phyloP scores from a whole-genome alignment of 2,797 vertebrate species.

The Cryptoprocta ferox region DNA sequence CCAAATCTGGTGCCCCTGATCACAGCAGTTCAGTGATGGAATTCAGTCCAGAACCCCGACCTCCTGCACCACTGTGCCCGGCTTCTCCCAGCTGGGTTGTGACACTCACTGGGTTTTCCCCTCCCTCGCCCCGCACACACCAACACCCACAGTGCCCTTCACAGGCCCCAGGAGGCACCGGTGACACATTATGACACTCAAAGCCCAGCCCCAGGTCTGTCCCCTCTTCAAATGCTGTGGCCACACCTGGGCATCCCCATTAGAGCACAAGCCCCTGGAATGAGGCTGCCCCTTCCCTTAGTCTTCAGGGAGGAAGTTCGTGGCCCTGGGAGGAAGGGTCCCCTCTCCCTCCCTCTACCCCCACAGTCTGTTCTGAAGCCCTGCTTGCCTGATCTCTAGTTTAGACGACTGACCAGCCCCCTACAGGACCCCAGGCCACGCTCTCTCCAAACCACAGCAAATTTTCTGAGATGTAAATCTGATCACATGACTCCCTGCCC shows the following conservation, averaged over 20 bases:
- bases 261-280: background rate
- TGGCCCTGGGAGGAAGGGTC: background rate
- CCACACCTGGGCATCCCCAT: fast-evolving
- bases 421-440: fast-evolving
- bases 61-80: fast-evolving
- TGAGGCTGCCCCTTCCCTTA: no score
- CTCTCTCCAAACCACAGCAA: background rate
- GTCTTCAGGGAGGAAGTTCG: background rate
- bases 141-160: background rate
- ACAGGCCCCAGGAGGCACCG: background rate
- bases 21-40: background rate
- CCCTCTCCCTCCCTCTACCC: background rate
- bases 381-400: background rate
- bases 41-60: background rate
- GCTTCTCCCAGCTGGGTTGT: background rate
- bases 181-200: background rate
- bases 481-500: background rate
- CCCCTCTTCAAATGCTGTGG: background rate
- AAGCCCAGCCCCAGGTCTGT: background rate
- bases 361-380: background rate
- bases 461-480: background rate
- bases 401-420: background rate
- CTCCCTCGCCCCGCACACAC: no score
- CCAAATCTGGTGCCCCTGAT: background rate
- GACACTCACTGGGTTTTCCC: background rate